Percentiles rank a stretch among this genome's conserved stretches.
These are phyloP conservation scores for Agrotis puta DNA, from an alignment of 2,888 invertebrate genomes.

Conservation along the genomic window DNA sequence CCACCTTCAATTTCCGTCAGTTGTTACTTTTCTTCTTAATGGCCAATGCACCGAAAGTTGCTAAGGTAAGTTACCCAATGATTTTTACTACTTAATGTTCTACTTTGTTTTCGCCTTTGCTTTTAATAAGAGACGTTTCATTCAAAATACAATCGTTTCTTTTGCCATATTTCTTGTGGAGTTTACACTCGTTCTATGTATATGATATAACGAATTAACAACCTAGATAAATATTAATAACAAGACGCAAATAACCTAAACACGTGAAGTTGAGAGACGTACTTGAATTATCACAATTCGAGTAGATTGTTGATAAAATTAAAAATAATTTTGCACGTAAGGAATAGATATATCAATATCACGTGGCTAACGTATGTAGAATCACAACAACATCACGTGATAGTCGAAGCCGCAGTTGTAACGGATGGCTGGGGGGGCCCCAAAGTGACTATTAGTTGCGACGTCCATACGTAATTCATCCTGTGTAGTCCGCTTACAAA, in stretches of 20 bases:
- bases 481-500: neutral
- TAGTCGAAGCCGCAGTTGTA: neutral
- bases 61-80: slow-evolving; percentile 61
- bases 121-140: neutral
- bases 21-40: slow-evolving; percentile 68
- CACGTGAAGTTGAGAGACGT: neutral
- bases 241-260: neutral
- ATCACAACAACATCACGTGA: slow-evolving; percentile 2
- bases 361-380: neutral
- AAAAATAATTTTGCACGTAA: too few relatives aligned
- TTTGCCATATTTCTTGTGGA: neutral
- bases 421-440: neutral
- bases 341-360: neutral
- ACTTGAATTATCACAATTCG: neutral
- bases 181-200: neutral
- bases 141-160: neutral
- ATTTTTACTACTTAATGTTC: neutral
- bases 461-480: neutral
- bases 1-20: slow-evolving; percentile 71
- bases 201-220: neutral
- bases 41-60: slow-evolving; percentile 64
- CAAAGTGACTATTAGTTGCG: slow-evolving; percentile 12
- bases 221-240: neutral
- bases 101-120: neutral
- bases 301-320: neutral